Percentiles rank a stretch among this genome's conserved stretches.
Evolutionary conservation across 1,140 invertebrate genomes (phyloP).

Genomic region (Paramacrobiotus metropolitanus): DNA sequence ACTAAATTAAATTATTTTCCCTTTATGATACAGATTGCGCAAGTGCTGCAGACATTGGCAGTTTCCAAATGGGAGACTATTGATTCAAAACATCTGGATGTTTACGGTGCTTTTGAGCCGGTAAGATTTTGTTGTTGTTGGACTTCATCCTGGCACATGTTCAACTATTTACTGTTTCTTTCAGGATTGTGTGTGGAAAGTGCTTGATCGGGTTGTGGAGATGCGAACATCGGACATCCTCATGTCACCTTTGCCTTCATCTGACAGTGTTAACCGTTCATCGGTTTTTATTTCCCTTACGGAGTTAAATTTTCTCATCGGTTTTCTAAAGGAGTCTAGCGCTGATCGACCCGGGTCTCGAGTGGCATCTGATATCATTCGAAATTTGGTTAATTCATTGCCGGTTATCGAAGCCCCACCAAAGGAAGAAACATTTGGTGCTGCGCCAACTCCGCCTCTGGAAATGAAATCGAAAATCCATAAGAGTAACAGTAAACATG

Average conservation of each 20-base stretch:
- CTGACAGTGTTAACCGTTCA: conserved; percentile 1
- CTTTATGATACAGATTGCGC: conserved; percentile 33
- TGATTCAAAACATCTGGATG: conserved; percentile 40
- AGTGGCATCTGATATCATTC: background rate
- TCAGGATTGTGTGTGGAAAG: conserved; percentile 39
- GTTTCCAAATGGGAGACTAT: conserved; percentile 55
- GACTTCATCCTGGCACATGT: too few species aligned
- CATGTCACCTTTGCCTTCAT: conserved; percentile 8
- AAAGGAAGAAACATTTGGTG: background rate
- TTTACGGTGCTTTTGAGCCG: conserved; percentile 50
- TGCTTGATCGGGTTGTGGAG: conserved; percentile 43
- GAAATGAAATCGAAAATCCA: background rate
- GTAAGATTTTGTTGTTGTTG: conserved; percentile 20
- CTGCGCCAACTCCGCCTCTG: background rate
- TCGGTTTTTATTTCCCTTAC: background rate
- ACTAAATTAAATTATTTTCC: background rate
- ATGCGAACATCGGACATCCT: conserved; percentile 15
- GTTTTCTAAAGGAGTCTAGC: background rate
- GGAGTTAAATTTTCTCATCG: background rate
- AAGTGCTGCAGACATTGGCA: conserved; percentile 72
- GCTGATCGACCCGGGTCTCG: background rate
- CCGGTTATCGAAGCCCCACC: background rate
- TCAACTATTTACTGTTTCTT: too few species aligned
- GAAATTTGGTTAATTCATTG: background rate
- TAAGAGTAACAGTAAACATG: background rate